Evolutionary conservation across 1,140 invertebrate genomes (phyloP).

Genomic region (Drosophila santomea): DNA sequence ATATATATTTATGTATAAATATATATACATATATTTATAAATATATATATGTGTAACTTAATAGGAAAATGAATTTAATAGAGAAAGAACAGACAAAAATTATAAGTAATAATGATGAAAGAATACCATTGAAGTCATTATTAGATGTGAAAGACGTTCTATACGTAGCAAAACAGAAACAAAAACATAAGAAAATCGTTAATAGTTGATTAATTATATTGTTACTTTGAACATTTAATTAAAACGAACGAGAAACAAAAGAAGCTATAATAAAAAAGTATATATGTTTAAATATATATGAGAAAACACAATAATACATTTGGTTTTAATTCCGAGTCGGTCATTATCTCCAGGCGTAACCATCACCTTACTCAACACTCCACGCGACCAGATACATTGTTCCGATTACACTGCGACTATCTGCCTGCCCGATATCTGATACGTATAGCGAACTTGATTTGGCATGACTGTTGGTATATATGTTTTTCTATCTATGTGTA

Average conservation of each 20-base stretch:
- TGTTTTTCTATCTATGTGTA: constrained; percentile 66
- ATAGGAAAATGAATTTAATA: constrained; percentile 81
- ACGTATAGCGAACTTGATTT: constrained; percentile 73
- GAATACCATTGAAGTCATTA: constrained; percentile 79
- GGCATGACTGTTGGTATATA: constrained; percentile 78
- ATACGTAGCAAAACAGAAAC: constrained; percentile 52
- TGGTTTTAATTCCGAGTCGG: constrained; percentile 66
- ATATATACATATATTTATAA: constrained; percentile 25
- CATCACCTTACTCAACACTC: constrained; percentile 18
- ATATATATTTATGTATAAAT: neutral
- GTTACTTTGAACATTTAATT: constrained; percentile 81
- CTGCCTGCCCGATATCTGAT: constrained; percentile 59
- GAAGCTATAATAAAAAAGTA: constrained; percentile 69
- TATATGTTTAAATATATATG: constrained; percentile 80
- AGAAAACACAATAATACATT: constrained; percentile 77
- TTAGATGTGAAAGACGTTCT: constrained; percentile 80
- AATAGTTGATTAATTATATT: constrained; percentile 83
- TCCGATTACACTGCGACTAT: constrained; percentile 35
- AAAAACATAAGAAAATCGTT: constrained; percentile 67
- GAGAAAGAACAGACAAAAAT: constrained; percentile 58
- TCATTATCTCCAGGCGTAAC: constrained; percentile 22
- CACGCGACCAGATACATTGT: constrained; percentile 33
- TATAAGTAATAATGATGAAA: constrained; percentile 72
- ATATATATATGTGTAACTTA: constrained; percentile 68
- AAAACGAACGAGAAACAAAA: constrained; percentile 52